Evolutionary conservation across 2,113 vertebrate species (phyloP), one percentile per base, ranked within the genome.

Genomic region (Chionomys nivalis): DNA sequence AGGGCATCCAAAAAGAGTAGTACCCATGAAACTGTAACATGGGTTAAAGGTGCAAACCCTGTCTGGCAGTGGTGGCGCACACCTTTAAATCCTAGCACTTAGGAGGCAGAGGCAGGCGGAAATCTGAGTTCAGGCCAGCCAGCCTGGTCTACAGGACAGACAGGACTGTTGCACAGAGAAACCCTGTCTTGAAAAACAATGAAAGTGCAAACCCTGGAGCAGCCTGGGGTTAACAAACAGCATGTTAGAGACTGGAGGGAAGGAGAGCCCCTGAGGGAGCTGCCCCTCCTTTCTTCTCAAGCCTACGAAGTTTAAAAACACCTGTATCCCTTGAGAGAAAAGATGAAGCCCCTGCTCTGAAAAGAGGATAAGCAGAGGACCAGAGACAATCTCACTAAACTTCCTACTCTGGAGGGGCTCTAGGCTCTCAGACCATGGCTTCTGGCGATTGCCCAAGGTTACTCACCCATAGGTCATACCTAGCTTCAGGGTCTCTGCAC

Each of bases 301-400:
- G 31, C 72, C 13, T 94, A 17, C 92, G 36, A 42, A 86, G 86
- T 63, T 94, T 87, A 83, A 87, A 2, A 83, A 44, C 26, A 87
- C 19, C 49, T 87, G 17, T n/a, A 83, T 87, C 61, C 31, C 82
- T 95, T 44, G 26, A 49, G 47, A 42, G 36, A 76, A 81, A 7
- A 90, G 7, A 82, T 65, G 33, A 44, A 83, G 68, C 91, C 31
- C 17, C 10, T 75, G 26, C 42, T 83, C n/a, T 75, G 58, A 55
- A 83, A 96, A 65, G 75, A 94, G 31, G 8, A 52, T 75, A 58
- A 55, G 75, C 95, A 58, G 75, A 94, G n/a, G 8, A 39, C 33
- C 77, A 75, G 13, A 87, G n/a, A 31, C 72, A 13, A 68, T 85
- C 19, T 76, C 31, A 55, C 58, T 33, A 33, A 70, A 3, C 11